Percentiles rank a stretch among this genome's conserved stretches.
Evolutionary conservation across 2,113 vertebrate genomes (phyloP).

Genomic region (Pithys albifrons): DNA sequence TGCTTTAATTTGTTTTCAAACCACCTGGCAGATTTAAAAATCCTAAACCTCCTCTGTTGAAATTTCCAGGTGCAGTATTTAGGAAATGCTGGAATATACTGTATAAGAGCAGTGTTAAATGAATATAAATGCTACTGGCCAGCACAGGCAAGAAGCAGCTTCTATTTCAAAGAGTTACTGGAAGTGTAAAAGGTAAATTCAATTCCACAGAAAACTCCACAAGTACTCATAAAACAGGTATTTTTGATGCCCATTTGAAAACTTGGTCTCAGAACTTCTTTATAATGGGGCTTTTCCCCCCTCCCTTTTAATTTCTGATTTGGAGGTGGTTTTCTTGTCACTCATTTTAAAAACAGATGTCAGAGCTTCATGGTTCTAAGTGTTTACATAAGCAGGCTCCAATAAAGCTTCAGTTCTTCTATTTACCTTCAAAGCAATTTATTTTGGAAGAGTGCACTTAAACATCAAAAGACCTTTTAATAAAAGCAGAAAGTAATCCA

Average conservation of each 20-base stretch:
- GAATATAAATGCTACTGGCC: not conserved
- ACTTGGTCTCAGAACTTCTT: not conserved
- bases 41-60: rapidly evolving
- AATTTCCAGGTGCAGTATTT: not conserved
- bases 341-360: not conserved
- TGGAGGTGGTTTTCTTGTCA: not conserved
- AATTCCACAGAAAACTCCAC: not conserved
- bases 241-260: not conserved
- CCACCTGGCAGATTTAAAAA: not conserved
- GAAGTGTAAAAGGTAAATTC: not conserved
- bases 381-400: not conserved
- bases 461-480: not conserved
- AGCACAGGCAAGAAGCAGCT: not conserved
- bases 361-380: not conserved
- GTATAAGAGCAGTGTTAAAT: not conserved
- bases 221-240: not conserved
- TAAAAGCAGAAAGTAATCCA: not conserved
- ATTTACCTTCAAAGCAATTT: not conserved
- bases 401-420: conserved; percentile 2
- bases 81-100: not conserved
- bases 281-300: not conserved
- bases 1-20: not conserved
- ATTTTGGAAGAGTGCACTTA: not conserved
- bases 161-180: not conserved
- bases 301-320: not conserved